These are phyloP conservation scores for Echeneis naucrates DNA, from an alignment of 2,797 vertebrate genomes.

Conservation along the genomic window DNA sequence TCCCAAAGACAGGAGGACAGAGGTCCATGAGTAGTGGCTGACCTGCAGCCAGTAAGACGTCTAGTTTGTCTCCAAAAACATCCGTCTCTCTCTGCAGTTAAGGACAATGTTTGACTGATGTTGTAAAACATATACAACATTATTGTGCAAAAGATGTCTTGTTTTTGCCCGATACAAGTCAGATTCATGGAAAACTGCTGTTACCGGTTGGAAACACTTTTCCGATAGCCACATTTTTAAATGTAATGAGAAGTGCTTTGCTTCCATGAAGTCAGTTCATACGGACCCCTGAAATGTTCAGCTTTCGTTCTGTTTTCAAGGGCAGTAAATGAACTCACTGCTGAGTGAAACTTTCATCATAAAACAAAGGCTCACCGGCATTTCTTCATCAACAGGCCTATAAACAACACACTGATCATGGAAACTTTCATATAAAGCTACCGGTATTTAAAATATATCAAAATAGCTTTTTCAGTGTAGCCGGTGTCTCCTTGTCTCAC, in stretches of 20 bases:
- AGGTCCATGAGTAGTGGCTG: not conserved
- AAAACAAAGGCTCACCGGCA: no score
- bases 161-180: not conserved
- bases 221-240: not conserved
- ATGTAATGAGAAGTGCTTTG: not conserved
- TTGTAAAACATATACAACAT: no score
- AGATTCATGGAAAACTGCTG: no score
- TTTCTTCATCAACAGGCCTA: no score
- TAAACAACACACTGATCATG: no score
- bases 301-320: not conserved
- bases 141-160: not conserved
- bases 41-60: not conserved
- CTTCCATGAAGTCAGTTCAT: not conserved
- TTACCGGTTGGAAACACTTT: not conserved
- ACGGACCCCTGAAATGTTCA: not conserved
- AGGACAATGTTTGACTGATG: not conserved
- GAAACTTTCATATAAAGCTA: no score
- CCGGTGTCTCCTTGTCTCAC: not conserved
- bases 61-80: not conserved
- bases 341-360: no score
- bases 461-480: no score
- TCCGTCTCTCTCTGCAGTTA: not conserved
- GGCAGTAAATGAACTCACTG: not conserved
- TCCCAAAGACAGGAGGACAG: not conserved
- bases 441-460: no score